Base-by-base conservation (phyloP, 1,140 invertebrate genomes). In the Bombus confusus region DNA sequence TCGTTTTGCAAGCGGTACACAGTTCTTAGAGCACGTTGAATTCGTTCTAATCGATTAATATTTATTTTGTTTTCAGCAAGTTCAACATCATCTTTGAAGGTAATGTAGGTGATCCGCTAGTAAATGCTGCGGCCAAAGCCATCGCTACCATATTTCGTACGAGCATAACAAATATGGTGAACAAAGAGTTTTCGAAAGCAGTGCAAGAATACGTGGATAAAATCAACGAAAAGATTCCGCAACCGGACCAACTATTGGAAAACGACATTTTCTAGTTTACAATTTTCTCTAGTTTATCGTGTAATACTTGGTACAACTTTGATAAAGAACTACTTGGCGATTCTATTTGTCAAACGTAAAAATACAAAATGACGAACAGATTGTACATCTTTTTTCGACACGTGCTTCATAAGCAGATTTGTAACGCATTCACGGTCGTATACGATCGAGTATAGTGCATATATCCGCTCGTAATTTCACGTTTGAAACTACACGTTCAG, bases 61-160 rank as follows among this genome's bases (percentile, higher is more conserved):
- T 66, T 12, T 73, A 1, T 39, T 85, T 80, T 31, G 3, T 39
- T 66, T 76, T 73, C 73, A 93, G 92, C 8, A 72, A 88, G 25
- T 73, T 89, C 1, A 43, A 64, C 0, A 0, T 92, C 2, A 86
- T 78, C 75, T 39, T 93, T 0, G 73, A 90, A 31, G 92, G 92
- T 4, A 85, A 92, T 62, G 15, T 80, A n/a, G 5, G 62, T 1
- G 92, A 93, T 74, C 52, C 69, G 12, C 1, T 91, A 4, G 22
- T 91, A 1, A 93, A 93, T 43, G 2, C 69, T 6, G 18, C 85
- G 5, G 72, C 81, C 3, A 89, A 86, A 69, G 31, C 25, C 9
- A 1, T 91, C 2, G 85, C 78, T 13, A 22, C 12, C 1, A 0
- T 85, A 15, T 85, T 83, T 39, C 43, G 59, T 34, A 68, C 83